phyloP scores from a whole-genome alignment of 2,797 vertebrate genomes.

The Tamandua tetradactyla region DNA sequence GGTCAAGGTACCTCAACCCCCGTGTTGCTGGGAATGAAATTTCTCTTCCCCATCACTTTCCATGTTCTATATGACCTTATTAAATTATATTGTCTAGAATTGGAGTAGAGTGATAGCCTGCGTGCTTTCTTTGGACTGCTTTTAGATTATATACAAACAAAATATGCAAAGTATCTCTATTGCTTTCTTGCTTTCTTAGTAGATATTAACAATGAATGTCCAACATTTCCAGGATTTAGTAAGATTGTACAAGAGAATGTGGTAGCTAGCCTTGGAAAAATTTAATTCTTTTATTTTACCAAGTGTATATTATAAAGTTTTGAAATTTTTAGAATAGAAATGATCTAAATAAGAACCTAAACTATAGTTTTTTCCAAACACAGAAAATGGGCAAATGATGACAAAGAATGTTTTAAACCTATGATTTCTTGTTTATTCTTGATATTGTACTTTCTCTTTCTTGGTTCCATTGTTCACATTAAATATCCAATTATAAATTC shows the following conservation, averaged over 20 bases:
- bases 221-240: not conserved
- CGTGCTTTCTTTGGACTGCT: not conserved
- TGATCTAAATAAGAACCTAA: conserved; percentile 21
- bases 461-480: conserved; percentile 70
- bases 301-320: not conserved
- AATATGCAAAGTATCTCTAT: not conserved
- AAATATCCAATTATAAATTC: conserved; percentile 74
- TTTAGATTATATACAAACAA: not conserved
- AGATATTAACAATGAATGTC: not conserved
- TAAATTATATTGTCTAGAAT: not conserved
- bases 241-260: not conserved
- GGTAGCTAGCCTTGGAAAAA: not conserved
- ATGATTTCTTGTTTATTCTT: conserved; percentile 56
- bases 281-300: conserved; percentile 22
- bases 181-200: not conserved
- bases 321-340: conserved; percentile 38
- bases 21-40: not conserved
- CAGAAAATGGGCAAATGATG: not conserved
- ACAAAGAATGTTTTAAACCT: conserved; percentile 29
- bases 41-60: not conserved
- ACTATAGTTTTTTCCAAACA: conserved; percentile 20
- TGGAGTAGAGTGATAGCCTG: not conserved
- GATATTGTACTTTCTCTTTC: conserved; percentile 61
- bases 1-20: not conserved
- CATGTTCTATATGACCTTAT: not conserved